Evolutionary conservation across 2,113 vertebrate species (phyloP).

Genomic region (Gadus macrocephalus): DNA sequence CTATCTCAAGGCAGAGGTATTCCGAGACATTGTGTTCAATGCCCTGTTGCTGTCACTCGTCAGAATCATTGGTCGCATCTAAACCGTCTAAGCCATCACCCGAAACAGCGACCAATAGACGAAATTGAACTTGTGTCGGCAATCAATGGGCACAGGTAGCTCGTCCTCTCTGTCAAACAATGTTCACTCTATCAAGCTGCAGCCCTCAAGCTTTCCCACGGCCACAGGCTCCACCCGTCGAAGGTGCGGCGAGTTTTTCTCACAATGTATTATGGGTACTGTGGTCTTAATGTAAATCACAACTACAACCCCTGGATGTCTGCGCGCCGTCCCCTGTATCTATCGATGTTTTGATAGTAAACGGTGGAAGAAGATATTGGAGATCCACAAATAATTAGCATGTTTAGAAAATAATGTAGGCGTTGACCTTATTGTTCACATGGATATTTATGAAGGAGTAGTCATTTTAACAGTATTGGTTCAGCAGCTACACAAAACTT

Average conservation of each 20-base stretch:
- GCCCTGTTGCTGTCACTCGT: constrained; percentile 71
- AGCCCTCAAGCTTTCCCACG: constrained; percentile 55
- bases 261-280: constrained; percentile 59
- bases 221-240: constrained; percentile 65
- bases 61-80: constrained; percentile 37
- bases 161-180: constrained; percentile 61
- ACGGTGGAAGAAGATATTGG: too few relatives aligned
- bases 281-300: constrained; percentile 39
- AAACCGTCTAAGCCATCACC: constrained; percentile 10
- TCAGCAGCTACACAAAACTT: too few relatives aligned
- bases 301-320: too few relatives aligned
- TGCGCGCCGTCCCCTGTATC: too few relatives aligned
- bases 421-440: too few relatives aligned
- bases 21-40: constrained; percentile 61
- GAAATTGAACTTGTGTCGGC: constrained; percentile 49
- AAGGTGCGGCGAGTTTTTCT: constrained; percentile 46
- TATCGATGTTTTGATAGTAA: too few relatives aligned
- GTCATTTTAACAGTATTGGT: too few relatives aligned
- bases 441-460: too few relatives aligned
- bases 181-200: constrained; percentile 46
- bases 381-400: too few relatives aligned
- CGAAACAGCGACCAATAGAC: constrained; percentile 15
- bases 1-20: constrained; percentile 34
- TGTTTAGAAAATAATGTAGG: too few relatives aligned
- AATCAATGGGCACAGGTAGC: constrained; percentile 25